Evolutionary conservation across 2,113 vertebrate species (phyloP), one percentile per base, ranked within the genome.

Genomic region (Macaca mulatta): DNA sequence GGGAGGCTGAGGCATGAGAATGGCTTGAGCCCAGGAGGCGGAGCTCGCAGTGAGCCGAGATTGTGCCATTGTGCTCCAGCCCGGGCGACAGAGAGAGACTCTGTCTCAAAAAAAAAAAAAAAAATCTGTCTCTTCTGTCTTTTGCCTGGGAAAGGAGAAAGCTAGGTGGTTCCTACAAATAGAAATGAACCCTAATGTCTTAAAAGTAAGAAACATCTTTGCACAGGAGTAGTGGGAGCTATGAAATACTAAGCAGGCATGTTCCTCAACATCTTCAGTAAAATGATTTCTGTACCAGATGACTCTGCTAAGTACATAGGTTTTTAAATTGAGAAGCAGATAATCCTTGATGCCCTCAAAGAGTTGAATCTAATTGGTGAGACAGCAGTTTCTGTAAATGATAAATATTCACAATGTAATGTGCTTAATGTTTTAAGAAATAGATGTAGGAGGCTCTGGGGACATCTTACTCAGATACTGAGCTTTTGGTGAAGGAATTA

Each of bases 261-360:
- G 35, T 90, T 94, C 61, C 92, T 96, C 50, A 27, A 48, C 43
- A 40, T 79, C 32, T 45, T 95, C 27, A 50, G 3, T 94, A 92
- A 87, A 95, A 97, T 89, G 17, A 27, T 35, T 90, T 84, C 79
- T 97, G 32, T 96, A 74, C 38, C 38, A 91, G 57, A 69, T 79
- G 64, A 82, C 17, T 89, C 20, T 83, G 20, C 50, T 83, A 87
- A 83, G 59, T 40, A 89, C 38, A 22, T 18, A 92, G 57, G 20
- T 83, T 61, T 89, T 17, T 80, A 94, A 93, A 92, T 20, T 75
- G 59, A 90, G 48, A 84, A 90, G 17, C 78, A 87, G 14, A 79
- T 55, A 92, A 38, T 93, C 32, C 38, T 95, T 94, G 18, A 35
- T 92, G 17, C 18, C 43, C 38, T 84, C 48, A 86, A 43, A 95